Conservation (phyloP, 2,113 vertebrate species). For the Saguinus imperator region DNA sequence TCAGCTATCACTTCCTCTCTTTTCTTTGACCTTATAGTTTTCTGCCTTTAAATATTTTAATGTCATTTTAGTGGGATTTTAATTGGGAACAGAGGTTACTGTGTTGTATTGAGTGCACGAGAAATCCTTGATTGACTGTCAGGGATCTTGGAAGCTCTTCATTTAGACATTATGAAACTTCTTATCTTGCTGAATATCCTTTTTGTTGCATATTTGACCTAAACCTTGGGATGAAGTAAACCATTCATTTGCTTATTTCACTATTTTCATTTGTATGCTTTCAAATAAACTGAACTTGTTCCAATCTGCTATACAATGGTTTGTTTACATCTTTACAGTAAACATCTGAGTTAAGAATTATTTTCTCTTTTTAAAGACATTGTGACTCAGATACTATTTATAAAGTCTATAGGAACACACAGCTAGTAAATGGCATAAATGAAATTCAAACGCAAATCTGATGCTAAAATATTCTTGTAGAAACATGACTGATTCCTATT, state of each 20-base stretch:
- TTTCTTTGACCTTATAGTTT: neutral
- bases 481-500: neutral
- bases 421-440: neutral
- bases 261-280: neutral
- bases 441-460: neutral
- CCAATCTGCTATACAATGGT: neutral
- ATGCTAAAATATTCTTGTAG: neutral
- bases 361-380: neutral
- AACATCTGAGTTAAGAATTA: neutral
- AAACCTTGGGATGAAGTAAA: neutral
- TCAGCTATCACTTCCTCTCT: neutral
- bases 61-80: neutral
- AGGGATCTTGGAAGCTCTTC: neutral
- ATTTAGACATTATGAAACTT: neutral
- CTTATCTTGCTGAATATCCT: neutral
- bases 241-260: neutral
- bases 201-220: neutral
- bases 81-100: neutral
- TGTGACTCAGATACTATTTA: neutral
- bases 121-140: neutral
- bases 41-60: constrained; percentile 20
- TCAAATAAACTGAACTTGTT: neutral
- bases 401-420: neutral
- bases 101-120: neutral
- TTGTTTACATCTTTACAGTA: neutral